Conservation (phyloP, 1,140 invertebrate species). For the Drosophila tropicalis region DNA sequence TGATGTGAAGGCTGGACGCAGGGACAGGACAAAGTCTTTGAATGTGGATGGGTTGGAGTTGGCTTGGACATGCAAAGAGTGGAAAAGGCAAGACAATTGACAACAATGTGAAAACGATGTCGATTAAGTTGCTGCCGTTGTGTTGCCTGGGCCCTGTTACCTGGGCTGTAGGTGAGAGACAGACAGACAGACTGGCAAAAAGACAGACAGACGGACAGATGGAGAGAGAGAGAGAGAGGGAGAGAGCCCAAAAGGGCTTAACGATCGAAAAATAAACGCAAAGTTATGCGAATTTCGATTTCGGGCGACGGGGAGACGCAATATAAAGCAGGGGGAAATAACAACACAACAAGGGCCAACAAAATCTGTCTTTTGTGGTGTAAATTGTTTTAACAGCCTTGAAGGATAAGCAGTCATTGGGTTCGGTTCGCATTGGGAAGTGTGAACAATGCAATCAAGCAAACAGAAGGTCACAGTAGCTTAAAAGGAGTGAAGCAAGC, state of each 20-base stretch:
- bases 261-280: slow-evolving; percentile 66
- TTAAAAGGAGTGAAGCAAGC: background rate
- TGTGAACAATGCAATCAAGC: slow-evolving; percentile 56
- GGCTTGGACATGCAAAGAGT: slow-evolving; percentile 73
- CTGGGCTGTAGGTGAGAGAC: slow-evolving; percentile 5
- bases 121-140: slow-evolving; percentile 77
- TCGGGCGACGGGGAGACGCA: background rate
- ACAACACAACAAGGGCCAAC: background rate
- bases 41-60: slow-evolving; percentile 1
- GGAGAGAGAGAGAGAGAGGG: slow-evolving; percentile 3
- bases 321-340: background rate
- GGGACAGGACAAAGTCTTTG: slow-evolving; percentile 29
- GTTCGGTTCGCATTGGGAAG: slow-evolving; percentile 43
- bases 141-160: slow-evolving; percentile 23
- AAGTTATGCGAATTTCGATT: slow-evolving; percentile 69
- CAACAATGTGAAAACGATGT: slow-evolving; percentile 80
- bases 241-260: slow-evolving; percentile 51
- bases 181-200: slow-evolving; percentile 10
- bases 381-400: slow-evolving; percentile 80
- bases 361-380: slow-evolving; percentile 45
- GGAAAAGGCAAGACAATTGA: slow-evolving; percentile 76
- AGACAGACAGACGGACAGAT: background rate
- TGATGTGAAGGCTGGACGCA: slow-evolving; percentile 53
- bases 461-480: slow-evolving; percentile 48
- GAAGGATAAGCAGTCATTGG: slow-evolving; percentile 67